Evolutionary conservation across 2,888 invertebrate genomes (phyloP).

Genomic region (Drosophila picticornis): DNA sequence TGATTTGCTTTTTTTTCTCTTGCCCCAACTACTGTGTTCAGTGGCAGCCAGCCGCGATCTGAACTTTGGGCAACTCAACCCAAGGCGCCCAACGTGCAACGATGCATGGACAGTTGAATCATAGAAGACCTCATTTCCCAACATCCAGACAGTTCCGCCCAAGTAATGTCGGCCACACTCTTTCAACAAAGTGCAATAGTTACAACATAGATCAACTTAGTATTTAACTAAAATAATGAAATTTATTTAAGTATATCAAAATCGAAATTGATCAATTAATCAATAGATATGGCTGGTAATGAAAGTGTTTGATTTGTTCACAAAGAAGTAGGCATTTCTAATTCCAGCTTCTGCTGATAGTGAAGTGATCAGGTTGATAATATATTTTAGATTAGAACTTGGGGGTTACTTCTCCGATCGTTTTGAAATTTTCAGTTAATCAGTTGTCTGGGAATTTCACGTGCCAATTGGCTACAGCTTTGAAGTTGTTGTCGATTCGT

Average conservation of each 20-base stretch:
- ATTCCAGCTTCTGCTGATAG: not conserved
- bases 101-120: slow-evolving; percentile 10
- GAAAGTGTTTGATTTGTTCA: not conserved
- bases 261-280: not conserved
- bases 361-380: not conserved
- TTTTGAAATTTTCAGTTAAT: not conserved
- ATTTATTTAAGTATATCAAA: not conserved
- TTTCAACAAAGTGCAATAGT: not conserved
- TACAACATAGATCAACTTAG: not conserved
- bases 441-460: not conserved
- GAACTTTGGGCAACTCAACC: slow-evolving; percentile 49
- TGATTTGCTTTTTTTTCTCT: not conserved
- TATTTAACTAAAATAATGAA: not conserved
- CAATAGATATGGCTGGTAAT: not conserved
- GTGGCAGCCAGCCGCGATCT: slow-evolving; percentile 58
- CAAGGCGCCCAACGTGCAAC: slow-evolving; percentile 8
- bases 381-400: not conserved
- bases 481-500: too few relatives aligned
- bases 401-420: not conserved
- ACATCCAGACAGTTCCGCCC: slow-evolving; percentile 27
- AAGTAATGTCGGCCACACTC: not conserved
- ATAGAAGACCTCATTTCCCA: slow-evolving; percentile 31
- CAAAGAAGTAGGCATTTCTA: not conserved
- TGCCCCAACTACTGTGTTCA: not conserved
- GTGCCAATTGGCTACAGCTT: not conserved